Percentiles rank a stretch among this genome's conserved stretches.
Conservation (phyloP, 2,888 invertebrate genomes). For the Xestia xanthographa region DNA sequence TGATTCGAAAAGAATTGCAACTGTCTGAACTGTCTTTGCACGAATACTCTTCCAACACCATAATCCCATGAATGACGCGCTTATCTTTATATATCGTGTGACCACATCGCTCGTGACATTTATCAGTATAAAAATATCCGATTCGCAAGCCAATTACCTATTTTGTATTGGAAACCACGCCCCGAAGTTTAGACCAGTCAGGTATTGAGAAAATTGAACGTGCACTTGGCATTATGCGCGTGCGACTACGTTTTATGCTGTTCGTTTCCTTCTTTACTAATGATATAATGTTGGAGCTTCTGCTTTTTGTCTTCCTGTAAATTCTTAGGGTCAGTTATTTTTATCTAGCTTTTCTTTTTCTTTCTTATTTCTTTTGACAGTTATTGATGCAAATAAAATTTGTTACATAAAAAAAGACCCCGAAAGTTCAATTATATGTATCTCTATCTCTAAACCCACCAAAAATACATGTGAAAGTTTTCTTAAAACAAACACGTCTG, state of each 20-base stretch:
- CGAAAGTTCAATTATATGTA: background rate
- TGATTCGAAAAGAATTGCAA: background rate
- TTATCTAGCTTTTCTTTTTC: too few species aligned
- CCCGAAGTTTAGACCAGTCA: slow-evolving; percentile 59
- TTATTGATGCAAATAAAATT: background rate
- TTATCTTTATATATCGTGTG: slow-evolving; percentile 54
- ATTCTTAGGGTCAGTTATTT: background rate
- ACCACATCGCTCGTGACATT: slow-evolving; percentile 56
- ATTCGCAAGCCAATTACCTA: slow-evolving; percentile 54
- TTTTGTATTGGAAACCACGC: slow-evolving; percentile 65
- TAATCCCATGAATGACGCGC: slow-evolving; percentile 36
- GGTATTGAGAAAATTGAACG: slow-evolving; percentile 52
- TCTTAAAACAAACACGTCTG: slow-evolving; percentile 52
- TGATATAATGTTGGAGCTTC: slow-evolving; percentile 19
- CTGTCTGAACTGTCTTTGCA: background rate
- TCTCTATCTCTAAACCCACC: background rate
- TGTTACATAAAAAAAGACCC: background rate
- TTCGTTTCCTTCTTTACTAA: slow-evolving; percentile 49
- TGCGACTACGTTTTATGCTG: slow-evolving; percentile 47
- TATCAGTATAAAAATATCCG: slow-evolving; percentile 54
- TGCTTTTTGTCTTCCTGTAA: slow-evolving; percentile 20
- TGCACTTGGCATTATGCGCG: slow-evolving; percentile 41
- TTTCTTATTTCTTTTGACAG: background rate
- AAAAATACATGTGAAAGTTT: slow-evolving; percentile 52
- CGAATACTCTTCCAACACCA: slow-evolving; percentile 9